Base-by-base conservation (phyloP, 2,797 vertebrate species). In the Tadarida brasiliensis region DNA sequence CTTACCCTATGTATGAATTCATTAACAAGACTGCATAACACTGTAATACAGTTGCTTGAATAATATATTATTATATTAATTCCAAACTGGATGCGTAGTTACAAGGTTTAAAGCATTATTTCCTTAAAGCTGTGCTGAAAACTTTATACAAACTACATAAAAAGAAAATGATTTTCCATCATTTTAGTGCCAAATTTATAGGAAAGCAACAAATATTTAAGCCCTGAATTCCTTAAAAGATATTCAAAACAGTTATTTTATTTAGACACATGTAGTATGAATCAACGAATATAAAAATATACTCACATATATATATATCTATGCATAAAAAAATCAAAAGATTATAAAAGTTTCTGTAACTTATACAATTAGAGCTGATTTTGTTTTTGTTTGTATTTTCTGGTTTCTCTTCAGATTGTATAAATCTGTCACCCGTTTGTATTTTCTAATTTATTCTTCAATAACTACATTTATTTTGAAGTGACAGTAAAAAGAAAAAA, bases 371-470 rank as follows among this genome's bases (percentile, higher is more conserved):
- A 92, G 28, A 14, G 20, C 10, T 84, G 15, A 7, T 19, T 81
- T 77, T 76, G 22, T 35, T 67, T 59, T 19, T n/a, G n/a, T 44
- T 44, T 44, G 39, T 44, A 44, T 44, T 44, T 44, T 44, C 39
- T 44, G 39, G 39, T 44, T 44, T 44, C 39, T 44, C 39, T 44
- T 44, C 39, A 44, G 39, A 44, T 44, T 44, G 39, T 44, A 44
- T 44, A 44, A 44, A 44, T 57, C 56, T 57, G 22, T 57, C 56
- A 57, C 56, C 20, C 74, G 4, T 68, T 82, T 59, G 12, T 44
- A 65, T 73, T 92, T 91, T 77, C 17, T 67, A 57, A 92, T 61
- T 68, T 84, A 91, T 85, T 91, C 80, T 87, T 84, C 71, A 94
- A 77, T 4, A 39, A 51, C 0, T 16, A 51, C 1, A 49, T 80